Base-by-base conservation (phyloP, 2,797 vertebrate species). In the Eutrigla gurnardus region DNA sequence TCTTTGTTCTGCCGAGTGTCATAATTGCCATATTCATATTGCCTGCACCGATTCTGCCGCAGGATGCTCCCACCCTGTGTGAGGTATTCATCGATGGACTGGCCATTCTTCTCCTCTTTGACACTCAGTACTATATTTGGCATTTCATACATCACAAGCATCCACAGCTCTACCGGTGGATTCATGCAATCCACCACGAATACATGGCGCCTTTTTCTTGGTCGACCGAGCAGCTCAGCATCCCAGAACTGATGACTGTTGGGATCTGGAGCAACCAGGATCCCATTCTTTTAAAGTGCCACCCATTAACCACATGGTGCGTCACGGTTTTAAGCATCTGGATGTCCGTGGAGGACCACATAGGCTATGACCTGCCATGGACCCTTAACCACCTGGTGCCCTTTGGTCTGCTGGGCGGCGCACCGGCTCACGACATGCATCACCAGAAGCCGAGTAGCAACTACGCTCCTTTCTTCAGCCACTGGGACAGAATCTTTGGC, bases 281-380 rank as follows among this genome's bases (percentile, higher is more conserved):
- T 65, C 94, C 94, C 1, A 14, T 95, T 59, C 50, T 94, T 49
- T 77, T 95, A 0, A 88, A 71, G 36, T 93, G 92, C 49, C 95
- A 96, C 78, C 93, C 93, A 0, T 52, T 96, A 11, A 94, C 92
- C 42, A 86, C 78, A 0, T 96, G 94, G 94, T 76, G 66, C 36
- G n/a, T 93, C 65, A 94, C 89, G 1, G 73, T 95, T 37, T 85
- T 93, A 80, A 93, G 94, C 33, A 81, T 95, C 68, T 95, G 93
- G 92, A 83, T 96, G 88, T 95, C 94, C 1, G 94, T 96, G 65
- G 95, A 96, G 78, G 94, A 95, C 74, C 95, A 95, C 80, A 93
- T 93, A 40, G 94, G 95, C 37, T 95, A 95, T 0, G 93, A 95
- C 85, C 83, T 96, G 57, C 95, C 94, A 0, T 95, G 92, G 92